Evolutionary conservation across 2,797 vertebrate species (phyloP).

Genomic region (Chlorospingus semifuscus): DNA sequence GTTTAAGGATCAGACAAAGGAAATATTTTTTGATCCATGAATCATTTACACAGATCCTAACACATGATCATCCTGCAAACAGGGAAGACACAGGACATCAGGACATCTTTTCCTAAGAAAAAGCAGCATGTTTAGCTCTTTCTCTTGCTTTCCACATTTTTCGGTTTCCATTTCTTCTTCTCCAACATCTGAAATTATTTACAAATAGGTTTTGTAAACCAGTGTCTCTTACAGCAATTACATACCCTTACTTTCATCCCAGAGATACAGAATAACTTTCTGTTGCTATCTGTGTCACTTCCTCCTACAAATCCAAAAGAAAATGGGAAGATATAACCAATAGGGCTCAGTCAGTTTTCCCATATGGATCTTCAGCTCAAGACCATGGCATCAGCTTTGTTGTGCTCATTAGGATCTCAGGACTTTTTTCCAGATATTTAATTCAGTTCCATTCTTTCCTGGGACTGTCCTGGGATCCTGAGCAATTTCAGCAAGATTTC

Average conservation of each 20-base stretch:
- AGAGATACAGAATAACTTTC: not conserved
- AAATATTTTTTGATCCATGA: not conserved
- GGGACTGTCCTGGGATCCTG: not conserved
- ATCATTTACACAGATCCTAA: not conserved
- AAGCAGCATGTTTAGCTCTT: not conserved
- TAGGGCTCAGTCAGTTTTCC: not conserved
- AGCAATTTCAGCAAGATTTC: not conserved
- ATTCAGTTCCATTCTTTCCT: not conserved
- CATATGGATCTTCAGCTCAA: not conserved
- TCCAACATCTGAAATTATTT: not conserved
- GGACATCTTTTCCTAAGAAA: not conserved
- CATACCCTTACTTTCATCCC: not conserved
- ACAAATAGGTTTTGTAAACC: not conserved
- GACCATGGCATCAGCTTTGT: not conserved
- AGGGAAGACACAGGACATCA: not conserved
- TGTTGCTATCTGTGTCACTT: not conserved
- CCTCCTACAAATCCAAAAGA: not conserved
- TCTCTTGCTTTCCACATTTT: not conserved
- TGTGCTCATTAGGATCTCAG: not conserved
- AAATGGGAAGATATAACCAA: not conserved
- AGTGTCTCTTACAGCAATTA: not conserved
- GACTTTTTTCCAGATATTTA: not conserved
- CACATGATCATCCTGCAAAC: not conserved
- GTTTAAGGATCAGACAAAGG: not conserved
- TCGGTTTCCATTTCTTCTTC: not conserved